Conservation (phyloP, 2,888 invertebrate species). For the Conops quadrifasciatus region DNA sequence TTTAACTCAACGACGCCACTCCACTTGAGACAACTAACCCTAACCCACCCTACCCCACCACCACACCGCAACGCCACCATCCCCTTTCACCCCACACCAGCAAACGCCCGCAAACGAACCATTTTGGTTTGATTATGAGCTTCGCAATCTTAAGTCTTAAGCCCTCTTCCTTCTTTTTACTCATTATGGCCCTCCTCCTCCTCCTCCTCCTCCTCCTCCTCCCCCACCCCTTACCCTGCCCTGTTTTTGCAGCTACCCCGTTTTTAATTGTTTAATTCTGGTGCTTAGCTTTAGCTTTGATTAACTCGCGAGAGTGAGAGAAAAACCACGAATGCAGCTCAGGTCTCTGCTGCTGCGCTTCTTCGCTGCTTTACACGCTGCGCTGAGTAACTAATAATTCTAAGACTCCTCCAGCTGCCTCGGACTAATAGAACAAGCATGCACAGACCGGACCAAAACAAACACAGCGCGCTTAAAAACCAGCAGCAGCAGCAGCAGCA, state of each 20-base stretch:
- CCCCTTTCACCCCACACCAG: background rate
- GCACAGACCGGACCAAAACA: background rate
- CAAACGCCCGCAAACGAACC: background rate
- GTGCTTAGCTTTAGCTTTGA: slow-evolving; percentile 24
- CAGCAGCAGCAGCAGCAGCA: slow-evolving; percentile 1
- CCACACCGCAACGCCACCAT: background rate
- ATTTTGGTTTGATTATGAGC: too few relatives aligned
- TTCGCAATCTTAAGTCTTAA: too few relatives aligned
- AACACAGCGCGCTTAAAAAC: background rate
- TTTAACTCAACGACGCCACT: background rate
- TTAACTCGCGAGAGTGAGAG: slow-evolving; percentile 16
- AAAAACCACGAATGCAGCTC: background rate
- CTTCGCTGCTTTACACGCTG: slow-evolving; percentile 24
- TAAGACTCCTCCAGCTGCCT: slow-evolving; percentile 3
- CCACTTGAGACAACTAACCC: background rate
- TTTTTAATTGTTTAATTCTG: slow-evolving; percentile 33
- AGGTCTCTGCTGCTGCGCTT: background rate
- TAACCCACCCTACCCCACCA: too few relatives aligned
- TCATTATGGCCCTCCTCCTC: too few relatives aligned
- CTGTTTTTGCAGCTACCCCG: background rate
- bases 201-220: too few relatives aligned
- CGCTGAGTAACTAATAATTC: slow-evolving; percentile 19
- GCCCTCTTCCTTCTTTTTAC: background rate
- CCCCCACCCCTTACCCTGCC: too few relatives aligned
- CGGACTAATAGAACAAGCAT: slow-evolving; percentile 16